Conservation (phyloP, 1,140 invertebrate species). For the Saccostrea glomerata region DNA sequence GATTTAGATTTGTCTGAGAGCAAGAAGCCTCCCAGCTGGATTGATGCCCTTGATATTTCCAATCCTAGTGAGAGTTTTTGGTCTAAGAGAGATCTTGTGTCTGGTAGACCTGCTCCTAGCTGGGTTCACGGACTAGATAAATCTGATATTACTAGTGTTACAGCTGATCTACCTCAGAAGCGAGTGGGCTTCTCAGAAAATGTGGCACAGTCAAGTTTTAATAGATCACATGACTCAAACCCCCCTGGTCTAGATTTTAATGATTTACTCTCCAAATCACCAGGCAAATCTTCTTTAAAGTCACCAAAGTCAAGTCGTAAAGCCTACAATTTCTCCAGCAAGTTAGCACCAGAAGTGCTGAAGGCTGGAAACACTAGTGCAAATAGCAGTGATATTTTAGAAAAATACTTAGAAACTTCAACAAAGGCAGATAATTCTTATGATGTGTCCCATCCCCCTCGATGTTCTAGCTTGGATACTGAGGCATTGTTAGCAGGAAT, state of each 20-base stretch:
- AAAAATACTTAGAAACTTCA: conserved; percentile 59
- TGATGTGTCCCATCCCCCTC: conserved; percentile 42
- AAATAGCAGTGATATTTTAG: conserved; percentile 58
- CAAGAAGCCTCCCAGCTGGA: conserved; percentile 55
- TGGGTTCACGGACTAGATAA: conserved; percentile 64
- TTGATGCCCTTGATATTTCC: conserved; percentile 57
- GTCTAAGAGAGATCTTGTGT: conserved; percentile 52
- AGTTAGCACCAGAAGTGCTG: conserved; percentile 55
- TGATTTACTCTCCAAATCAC: conserved; percentile 52
- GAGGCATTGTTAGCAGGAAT: conserved; percentile 48
- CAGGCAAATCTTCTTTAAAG: conserved; percentile 41
- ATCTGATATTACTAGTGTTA: conserved; percentile 58
- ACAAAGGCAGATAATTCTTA: conserved; percentile 48
- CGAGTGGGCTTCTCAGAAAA: conserved; percentile 42
- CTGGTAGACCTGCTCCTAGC: conserved; percentile 60
- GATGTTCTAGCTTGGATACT: conserved; percentile 65
- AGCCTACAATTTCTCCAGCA: conserved; percentile 52
- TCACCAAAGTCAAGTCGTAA: conserved; percentile 29
- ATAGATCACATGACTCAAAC: conserved; percentile 37
- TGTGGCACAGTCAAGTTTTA: conserved; percentile 24
- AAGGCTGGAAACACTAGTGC: conserved; percentile 48
- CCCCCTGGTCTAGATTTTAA: conserved; percentile 43
- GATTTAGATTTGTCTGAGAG: conserved; percentile 33
- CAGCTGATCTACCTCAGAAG: conserved; percentile 49
- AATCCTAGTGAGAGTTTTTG: conserved; percentile 53